Evolutionary conservation across 2,797 vertebrate species (phyloP), one percentile per base, ranked within the genome.

Genomic region (Sebastes matsubarae): DNA sequence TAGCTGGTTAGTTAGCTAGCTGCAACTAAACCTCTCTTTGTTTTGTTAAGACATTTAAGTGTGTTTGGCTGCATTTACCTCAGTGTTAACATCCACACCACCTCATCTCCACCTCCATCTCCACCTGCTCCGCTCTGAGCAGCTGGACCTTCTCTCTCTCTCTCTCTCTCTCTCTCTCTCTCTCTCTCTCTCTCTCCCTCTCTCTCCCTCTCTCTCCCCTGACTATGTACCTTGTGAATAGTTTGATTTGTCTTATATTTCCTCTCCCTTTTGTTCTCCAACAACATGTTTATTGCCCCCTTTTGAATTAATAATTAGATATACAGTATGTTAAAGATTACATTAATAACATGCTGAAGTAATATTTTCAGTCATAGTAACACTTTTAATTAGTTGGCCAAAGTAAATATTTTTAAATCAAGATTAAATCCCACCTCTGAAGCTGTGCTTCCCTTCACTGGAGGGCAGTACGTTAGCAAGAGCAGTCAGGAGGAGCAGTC

Each of bases 391-490:
- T 42, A 63, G 60, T 36, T 36, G 12, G 11, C n/a, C 11, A 22
- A 32, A 63, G 20, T 38, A 8, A 36, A 36, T 64, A 16, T 22
- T 34, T 32, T 34, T 12, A 24, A 34, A 63, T 63, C 14, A 25
- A 22, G 38, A 18, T 12, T 8, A 20, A 29, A 59, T 61, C 29
- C 59, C 59, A 20, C 9, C 59, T n/a, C 5, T 34, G 7, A 50
- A 58, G 75, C 30, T 57, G 22, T 77, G n/a, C 57, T 73, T 32
- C 70, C 34, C 32, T 29, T 10, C 27, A 30, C 69, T 77, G 80
- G 63, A 77, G 69, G 74, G 42, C 57, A 68, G 68, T 8, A 55
- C 20, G 10, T 34, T 34, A 34, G 34, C 32, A 34, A 10, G 32
- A 34, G 32, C 3, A 32, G 32, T 32, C n/a, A n/a, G n/a, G n/a